Base-by-base conservation (phyloP, 2,113 vertebrate genomes). In the Nycticryphes semicollaris region DNA sequence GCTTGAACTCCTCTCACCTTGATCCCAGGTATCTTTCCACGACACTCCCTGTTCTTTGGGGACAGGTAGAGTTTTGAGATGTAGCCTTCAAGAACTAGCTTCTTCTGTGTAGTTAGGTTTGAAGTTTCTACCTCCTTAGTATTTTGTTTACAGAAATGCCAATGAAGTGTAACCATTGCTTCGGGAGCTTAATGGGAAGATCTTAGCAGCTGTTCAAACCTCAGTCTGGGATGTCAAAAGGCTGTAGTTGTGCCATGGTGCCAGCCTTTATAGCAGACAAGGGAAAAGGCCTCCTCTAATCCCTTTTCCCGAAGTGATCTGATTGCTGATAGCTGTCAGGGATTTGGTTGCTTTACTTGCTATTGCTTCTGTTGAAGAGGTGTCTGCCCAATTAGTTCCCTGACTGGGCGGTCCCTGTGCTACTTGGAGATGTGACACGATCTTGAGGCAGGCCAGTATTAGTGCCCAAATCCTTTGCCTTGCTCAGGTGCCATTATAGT, bases 81-180 rank as follows among this genome's bases (percentile, higher is more conserved):
- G 14, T 6, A 76, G 60, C 31, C 25, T 51, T 81, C 1, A 48
- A 9, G 54, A 89, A 14, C 48, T 62, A 43, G 8, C 14, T 12
- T 82, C 31, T 80, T 50, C 64, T 91, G 9, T 50, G 22, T 24
- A 45, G 47, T 47, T 63, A 23, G 12, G 17, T 54, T 78, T 91
- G 30, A 59, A 30, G 10, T 47, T 94, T 72, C 8, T 7, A 10
- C 33, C 12, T 51, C 33, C 35, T 33, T 23, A 67, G 28, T 5
- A 1, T 59, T 88, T 68, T 62, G 24, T 69, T 76, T 66, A 53
- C 63, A 37, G 63, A 45, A 48, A 20, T 18, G 17, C 9, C 17
- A 10, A 1, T 35, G 54, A 60, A 62, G 25, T 25, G 11, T 43
- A 48, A 6, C 63, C 0, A 0, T 53, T 50, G 28, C 39, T 87